phyloP scores from a whole-genome alignment of 2,888 invertebrate genomes.

The Luffia ferchaultella region DNA sequence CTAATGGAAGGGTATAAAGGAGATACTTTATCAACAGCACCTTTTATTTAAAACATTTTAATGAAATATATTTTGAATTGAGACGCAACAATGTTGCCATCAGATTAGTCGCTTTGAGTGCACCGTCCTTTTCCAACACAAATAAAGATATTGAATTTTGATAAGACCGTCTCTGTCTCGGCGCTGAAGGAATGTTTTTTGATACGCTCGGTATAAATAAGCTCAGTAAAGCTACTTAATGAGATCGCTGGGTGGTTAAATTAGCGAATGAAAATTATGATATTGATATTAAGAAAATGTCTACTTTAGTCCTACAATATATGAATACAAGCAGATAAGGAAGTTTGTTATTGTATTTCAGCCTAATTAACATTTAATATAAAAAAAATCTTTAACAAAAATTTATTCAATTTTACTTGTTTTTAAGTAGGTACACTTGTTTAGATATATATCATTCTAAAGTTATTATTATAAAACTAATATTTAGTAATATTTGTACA shows the following conservation, averaged over 20 bases:
- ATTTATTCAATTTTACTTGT: too few species aligned
- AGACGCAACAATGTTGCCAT: conserved; percentile 54
- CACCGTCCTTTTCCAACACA: conserved; percentile 50
- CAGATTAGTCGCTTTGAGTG: conserved; percentile 48
- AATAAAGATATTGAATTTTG: conserved; percentile 61
- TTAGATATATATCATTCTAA: too few species aligned
- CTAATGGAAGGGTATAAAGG: too few species aligned
- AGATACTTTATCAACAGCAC: background rate
- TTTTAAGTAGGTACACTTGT: too few species aligned
- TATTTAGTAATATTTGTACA: too few species aligned
- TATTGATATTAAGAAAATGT: background rate
- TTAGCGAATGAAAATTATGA: background rate
- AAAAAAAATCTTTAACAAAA: too few species aligned
- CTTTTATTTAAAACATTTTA: background rate
- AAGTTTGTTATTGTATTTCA: too few species aligned
- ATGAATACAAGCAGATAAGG: background rate
- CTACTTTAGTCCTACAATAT: background rate
- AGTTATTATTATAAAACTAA: too few species aligned
- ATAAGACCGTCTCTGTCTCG: conserved; percentile 44
- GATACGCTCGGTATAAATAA: conserved; percentile 6
- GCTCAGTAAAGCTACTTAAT: conserved; percentile 4
- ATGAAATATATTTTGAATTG: conserved; percentile 34
- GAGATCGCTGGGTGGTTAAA: conserved; percentile 3
- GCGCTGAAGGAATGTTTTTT: conserved; percentile 19
- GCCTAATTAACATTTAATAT: too few species aligned